Evolutionary conservation across 1,140 invertebrate species (phyloP).

Genomic region (Bombyx mori): DNA sequence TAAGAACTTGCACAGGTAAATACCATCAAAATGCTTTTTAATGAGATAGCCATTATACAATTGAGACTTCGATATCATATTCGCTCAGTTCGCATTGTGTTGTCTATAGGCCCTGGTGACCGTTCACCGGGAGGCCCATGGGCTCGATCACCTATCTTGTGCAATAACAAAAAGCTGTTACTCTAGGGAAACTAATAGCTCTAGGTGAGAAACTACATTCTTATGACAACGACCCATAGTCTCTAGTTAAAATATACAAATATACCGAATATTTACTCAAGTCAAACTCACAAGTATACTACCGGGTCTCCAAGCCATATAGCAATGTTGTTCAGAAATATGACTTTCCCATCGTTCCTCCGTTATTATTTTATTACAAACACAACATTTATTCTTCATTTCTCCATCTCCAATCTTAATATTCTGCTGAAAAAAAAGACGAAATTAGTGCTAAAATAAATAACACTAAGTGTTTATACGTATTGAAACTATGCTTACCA

Average conservation of each 20-base stretch:
- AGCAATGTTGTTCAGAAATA: slow-evolving; percentile 23
- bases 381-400: slow-evolving; percentile 22
- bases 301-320: slow-evolving; percentile 33
- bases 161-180: neutral
- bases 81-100: no score
- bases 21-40: no score
- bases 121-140: no score
- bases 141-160: neutral
- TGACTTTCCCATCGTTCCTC: slow-evolving; percentile 29
- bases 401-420: slow-evolving; percentile 5
- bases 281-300: slow-evolving; percentile 27
- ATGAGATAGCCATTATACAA: no score
- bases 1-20: no score
- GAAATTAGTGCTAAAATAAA: no score
- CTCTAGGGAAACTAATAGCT: no score
- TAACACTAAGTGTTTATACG: no score
- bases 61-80: no score
- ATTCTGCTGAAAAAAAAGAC: neutral
- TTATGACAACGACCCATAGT: no score
- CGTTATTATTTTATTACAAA: slow-evolving; percentile 20
- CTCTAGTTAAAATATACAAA: neutral
- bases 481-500: neutral
- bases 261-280: neutral
- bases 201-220: no score
- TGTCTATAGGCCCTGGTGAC: no score